Conservation (phyloP, 2,888 invertebrate species). For the Stomorhina lunata region DNA sequence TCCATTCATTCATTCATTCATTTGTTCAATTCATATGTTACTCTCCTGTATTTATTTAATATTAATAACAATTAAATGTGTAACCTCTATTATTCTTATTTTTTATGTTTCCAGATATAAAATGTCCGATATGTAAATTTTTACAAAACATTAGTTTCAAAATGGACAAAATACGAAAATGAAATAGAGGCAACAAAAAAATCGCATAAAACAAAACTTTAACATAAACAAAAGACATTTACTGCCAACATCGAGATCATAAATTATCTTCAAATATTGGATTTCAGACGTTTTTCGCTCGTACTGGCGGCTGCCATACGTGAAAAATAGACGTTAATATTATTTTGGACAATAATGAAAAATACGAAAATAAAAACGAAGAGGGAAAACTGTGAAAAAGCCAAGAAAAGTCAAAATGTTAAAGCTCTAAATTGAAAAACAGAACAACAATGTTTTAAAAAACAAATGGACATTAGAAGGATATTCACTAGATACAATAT, state of each 20-base stretch:
- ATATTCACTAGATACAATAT: constrained; percentile 52
- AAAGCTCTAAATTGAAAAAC: constrained; percentile 39
- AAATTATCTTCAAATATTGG: constrained; percentile 67
- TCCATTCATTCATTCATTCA: too few species aligned
- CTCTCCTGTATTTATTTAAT: neutral
- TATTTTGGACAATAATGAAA: constrained; percentile 54
- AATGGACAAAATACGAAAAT: constrained; percentile 59
- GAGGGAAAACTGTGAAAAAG: too few species aligned
- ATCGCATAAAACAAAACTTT: constrained; percentile 4
- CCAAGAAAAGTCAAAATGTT: constrained; percentile 51
- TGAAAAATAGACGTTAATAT: constrained; percentile 63
- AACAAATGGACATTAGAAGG: constrained; percentile 19
- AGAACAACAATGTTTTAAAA: constrained; percentile 1
- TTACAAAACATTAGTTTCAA: constrained; percentile 65
- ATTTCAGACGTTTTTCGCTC: constrained; percentile 21
- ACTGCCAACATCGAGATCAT: constrained; percentile 56
- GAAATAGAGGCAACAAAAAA: neutral
- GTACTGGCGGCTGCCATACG: constrained; percentile 28
- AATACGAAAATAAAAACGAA: neutral
- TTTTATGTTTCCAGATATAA: constrained; percentile 53
- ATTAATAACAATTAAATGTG: constrained; percentile 45
- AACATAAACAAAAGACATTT: constrained; percentile 49
- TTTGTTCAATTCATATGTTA: neutral
- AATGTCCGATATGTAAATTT: constrained; percentile 76
- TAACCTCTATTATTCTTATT: constrained; percentile 53